Conservation (phyloP, 2,113 vertebrate species). For the Vidua chalybeata region DNA sequence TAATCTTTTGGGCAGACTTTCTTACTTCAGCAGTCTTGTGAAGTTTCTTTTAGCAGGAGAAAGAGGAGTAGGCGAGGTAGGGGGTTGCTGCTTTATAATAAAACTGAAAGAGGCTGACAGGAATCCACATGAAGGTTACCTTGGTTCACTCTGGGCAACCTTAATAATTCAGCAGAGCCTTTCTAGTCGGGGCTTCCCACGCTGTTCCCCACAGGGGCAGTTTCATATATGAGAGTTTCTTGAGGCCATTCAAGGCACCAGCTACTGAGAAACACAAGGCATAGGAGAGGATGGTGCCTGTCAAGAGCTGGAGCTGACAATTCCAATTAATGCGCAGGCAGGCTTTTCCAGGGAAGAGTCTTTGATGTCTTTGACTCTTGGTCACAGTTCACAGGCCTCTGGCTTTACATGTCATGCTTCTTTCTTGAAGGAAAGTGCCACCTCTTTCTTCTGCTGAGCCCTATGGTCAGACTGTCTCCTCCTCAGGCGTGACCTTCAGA, state of each 20-base stretch:
- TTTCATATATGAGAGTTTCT: background rate
- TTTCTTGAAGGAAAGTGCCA: background rate
- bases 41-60: constrained; percentile 29
- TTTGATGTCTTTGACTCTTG: background rate
- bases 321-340: background rate
- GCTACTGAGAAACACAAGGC: background rate
- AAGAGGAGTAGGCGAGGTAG: background rate
- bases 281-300: background rate
- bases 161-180: constrained; percentile 46
- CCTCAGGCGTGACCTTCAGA: background rate
- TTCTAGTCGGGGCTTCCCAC: background rate
- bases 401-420: background rate
- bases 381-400: background rate
- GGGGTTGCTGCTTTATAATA: background rate
- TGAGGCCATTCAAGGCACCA: background rate
- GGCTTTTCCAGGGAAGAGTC: background rate
- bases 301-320: background rate
- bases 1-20: constrained; percentile 12
- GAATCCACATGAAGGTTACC: constrained; percentile 6
- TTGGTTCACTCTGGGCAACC: constrained; percentile 5
- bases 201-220: background rate
- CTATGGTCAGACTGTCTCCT: fast-evolving
- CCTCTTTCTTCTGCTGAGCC: background rate
- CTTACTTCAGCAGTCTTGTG: constrained; percentile 10
- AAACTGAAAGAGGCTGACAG: background rate